Evolutionary conservation across 2,797 vertebrate genomes (phyloP), one percentile per base, ranked within the genome.

Genomic region (Lerista edwardsae): DNA sequence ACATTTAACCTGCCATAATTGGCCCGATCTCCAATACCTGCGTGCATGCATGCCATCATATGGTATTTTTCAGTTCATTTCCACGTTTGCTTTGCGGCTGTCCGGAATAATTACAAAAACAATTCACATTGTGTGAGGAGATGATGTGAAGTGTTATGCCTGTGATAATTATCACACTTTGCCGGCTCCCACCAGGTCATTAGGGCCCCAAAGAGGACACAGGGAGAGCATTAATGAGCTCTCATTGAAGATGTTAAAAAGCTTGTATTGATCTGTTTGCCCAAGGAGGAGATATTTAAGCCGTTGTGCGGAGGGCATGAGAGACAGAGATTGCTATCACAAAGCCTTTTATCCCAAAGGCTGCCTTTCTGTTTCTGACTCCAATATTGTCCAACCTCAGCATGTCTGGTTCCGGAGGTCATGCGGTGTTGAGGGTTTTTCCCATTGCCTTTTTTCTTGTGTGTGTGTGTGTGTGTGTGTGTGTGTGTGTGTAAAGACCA

Each of bases 231-330:
- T 95, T 97, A 96, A 96, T 95, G 95, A 98, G 97, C 97, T 98
- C 97, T 97, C 97, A 98, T 97, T 98, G 97, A 98, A 97, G 97
- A 97, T 96, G 94, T 96, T 97, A 97, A 97, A 97, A 97, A 97
- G 96, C 96, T 95, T 95, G 94, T 98, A 98, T 99, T 96, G 98
- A 99, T 98, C 97, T 96, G 97, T 98, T 98, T 98, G 98, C 98
- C 97, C 97, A 97, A 94, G 97, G 96, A 98, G 98, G 96, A 97
- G 97, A 97, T 98, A 97, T 97, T 98, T 97, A 98, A 98, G 97
- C 97, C 96, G 94, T 95, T 96, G 96, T 97, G 96, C 97, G 97
- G 96, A 98, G 97, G 97, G 97, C 95, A 94, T 93, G 95, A 96
- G 97, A 97, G 97, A 96, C 95, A 92, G 94, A 94, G 96, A 98